Conservation (phyloP, 2,888 invertebrate genomes). For the Caradrina kadenii region DNA sequence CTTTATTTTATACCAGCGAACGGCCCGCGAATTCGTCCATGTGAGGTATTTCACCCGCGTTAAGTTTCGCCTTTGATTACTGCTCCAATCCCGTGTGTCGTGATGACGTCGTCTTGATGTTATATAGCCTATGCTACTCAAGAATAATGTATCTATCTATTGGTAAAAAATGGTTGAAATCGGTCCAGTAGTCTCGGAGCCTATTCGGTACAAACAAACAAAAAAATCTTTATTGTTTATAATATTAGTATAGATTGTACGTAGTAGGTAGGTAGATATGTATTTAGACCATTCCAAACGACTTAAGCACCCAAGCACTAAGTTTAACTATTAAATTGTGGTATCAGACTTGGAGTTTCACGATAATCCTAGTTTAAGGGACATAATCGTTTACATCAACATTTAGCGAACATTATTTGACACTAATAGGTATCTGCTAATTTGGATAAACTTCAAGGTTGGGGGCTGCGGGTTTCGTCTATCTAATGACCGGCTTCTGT, state of each 20-base stretch:
- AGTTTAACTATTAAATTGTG: neutral
- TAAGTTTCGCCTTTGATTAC: too few relatives aligned
- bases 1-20: neutral
- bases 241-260: neutral
- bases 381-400: conserved; percentile 21
- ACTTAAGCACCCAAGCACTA: conserved; percentile 12
- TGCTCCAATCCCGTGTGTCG: too few relatives aligned
- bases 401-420: conserved; percentile 35
- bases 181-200: too few relatives aligned
- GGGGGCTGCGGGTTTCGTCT: neutral
- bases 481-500: conserved; percentile 1
- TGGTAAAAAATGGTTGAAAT: too few relatives aligned
- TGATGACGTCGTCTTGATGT: too few relatives aligned
- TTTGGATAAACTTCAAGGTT: conserved; percentile 12
- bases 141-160: too few relatives aligned
- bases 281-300: neutral
- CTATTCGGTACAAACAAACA: too few relatives aligned
- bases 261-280: neutral
- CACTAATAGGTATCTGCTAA: conserved; percentile 5
- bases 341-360: conserved; percentile 31
- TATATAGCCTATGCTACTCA: too few relatives aligned
- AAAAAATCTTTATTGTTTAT: too few relatives aligned
- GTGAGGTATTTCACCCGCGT: too few relatives aligned
- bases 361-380: conserved; percentile 36
- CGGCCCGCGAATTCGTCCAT: too few relatives aligned